Conservation (phyloP, 2,113 vertebrate genomes). For the Alligator mississippiensis region DNA sequence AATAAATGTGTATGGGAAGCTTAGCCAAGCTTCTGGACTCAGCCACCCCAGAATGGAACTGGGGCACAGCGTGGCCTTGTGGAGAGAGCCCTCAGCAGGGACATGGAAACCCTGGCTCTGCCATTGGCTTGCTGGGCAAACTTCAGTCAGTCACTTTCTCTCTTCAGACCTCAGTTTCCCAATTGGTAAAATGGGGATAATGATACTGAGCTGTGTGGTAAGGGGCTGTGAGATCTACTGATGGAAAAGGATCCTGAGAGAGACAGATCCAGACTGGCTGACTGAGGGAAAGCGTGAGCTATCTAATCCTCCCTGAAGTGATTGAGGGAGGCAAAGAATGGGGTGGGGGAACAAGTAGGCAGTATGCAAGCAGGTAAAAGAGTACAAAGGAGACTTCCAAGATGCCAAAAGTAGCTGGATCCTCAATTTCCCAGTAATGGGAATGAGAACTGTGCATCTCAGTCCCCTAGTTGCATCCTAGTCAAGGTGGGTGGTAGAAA, state of each 20-base stretch:
- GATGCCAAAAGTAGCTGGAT: neutral
- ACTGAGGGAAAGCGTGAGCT: neutral
- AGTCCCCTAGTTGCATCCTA: too few species aligned
- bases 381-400: neutral
- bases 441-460: neutral
- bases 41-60: neutral
- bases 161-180: neutral
- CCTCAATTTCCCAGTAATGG: neutral
- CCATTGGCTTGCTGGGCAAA: neutral
- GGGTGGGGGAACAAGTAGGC: neutral
- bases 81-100: neutral
- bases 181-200: neutral
- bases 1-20: neutral
- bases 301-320: neutral
- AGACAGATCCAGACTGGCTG: neutral
- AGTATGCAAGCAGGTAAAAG: neutral
- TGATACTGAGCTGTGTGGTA: neutral
- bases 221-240: neutral
- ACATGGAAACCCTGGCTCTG: rapidly evolving
- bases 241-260: neutral
- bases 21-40: neutral
- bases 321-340: neutral
- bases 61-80: neutral
- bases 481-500: too few species aligned
- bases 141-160: neutral